These are phyloP conservation scores for Horisme vitalbata DNA, from an alignment of 2,888 invertebrate species.

Conservation along the genomic window DNA sequence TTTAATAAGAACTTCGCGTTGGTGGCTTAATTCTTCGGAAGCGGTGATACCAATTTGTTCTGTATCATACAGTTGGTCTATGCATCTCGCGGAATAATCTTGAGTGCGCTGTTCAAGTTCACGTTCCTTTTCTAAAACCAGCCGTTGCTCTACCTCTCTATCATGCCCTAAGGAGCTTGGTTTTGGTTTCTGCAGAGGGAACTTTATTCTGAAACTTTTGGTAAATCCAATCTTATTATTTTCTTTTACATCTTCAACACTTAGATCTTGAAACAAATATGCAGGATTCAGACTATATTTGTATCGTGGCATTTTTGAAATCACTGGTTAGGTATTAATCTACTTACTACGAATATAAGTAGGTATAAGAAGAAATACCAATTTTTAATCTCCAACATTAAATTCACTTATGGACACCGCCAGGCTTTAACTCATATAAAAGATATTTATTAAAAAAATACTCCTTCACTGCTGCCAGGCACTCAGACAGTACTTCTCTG, in stretches of 20 bases:
- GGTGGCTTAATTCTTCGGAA: constrained; percentile 94
- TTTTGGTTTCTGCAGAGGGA: neutral
- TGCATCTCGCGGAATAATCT: constrained; percentile 90
- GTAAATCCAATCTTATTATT: neutral
- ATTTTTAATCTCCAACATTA: too few relatives aligned
- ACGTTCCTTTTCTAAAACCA: constrained; percentile 87
- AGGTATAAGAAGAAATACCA: too few relatives aligned
- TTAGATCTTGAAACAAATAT: constrained; percentile 8
- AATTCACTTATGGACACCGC: too few relatives aligned
- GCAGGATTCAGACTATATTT: constrained; percentile 15
- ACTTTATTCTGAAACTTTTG: constrained; percentile 6
- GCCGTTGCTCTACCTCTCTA: constrained; percentile 85
- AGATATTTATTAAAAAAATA: too few relatives aligned
- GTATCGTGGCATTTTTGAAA: constrained; percentile 9
- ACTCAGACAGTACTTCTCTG: too few relatives aligned
- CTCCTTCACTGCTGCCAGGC: too few relatives aligned
- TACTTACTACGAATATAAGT: too few relatives aligned
- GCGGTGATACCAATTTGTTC: constrained; percentile 96
- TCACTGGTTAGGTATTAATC: too few relatives aligned
- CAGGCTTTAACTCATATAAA: too few relatives aligned
- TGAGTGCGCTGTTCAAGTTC: constrained; percentile 92
- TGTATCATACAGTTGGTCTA: constrained; percentile 92
- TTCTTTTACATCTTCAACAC: neutral
- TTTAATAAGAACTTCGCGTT: constrained; percentile 94
- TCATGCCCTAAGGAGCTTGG: constrained; percentile 29